Evolutionary conservation across 1,140 invertebrate species (phyloP), one percentile per base, ranked within the genome.

Genomic region (Heterodera carotae): DNA sequence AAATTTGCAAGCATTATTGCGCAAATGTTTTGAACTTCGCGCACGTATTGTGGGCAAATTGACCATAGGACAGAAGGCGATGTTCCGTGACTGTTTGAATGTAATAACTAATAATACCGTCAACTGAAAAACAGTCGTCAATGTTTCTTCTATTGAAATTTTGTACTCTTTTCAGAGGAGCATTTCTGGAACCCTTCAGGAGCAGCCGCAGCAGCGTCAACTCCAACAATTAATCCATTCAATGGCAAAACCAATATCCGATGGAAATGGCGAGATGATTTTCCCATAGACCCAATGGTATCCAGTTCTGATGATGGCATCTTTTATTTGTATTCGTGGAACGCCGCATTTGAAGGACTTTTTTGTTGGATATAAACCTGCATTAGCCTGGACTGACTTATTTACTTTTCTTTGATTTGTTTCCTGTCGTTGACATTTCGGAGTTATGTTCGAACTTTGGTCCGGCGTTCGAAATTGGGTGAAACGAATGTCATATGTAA

Each of bases 21-120:
- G 56, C n/a, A 76, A 76, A 25, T 76, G 64, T 34, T 76, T 70
- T 59, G 66, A 76, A 39, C 70, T 70, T 59, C 75, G 75, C 36
- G n/a, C 34, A 6, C 36, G 36, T 15, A 76, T 76, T 53, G 75
- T 75, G 8, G 66, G 75, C 53, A 76, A 75, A 31, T 33, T 76
- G 15, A 76, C 25, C 31, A 53, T 76, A 29, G 56, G 66, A 18
- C 75, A 76, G 27, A 76, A 76, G 62, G 75, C 75, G 29, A 75
- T 75, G 75, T 76, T 76, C 12, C 31, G 64, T 31, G 75, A 76
- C 36, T 43, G 33, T 31, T 12, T 75, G 43, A 75, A 36, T 31
- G 72, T 75, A 48, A 48, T 15, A 43, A 12, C 27, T 39, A 33
- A 3, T 7, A 43, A 43, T 62, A n/a, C n/a, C n/a, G n/a, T n/a